phyloP scores from a whole-genome alignment of 2,797 vertebrate species.

The Crocodylus rhombifer region DNA sequence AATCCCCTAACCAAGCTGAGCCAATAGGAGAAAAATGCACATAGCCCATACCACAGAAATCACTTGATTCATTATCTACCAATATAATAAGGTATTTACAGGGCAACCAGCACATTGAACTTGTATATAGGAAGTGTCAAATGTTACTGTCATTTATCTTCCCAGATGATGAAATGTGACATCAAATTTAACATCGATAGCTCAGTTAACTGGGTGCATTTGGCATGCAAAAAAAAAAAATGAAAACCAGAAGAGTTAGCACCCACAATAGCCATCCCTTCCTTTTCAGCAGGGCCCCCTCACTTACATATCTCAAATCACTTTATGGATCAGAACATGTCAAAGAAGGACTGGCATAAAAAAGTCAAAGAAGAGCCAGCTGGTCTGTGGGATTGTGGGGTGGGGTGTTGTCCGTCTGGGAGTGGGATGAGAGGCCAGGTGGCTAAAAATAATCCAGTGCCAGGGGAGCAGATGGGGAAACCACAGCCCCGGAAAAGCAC shows the following conservation, averaged over 20 bases:
- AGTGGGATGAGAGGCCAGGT: no score
- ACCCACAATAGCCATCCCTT: not conserved
- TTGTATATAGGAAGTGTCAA: not conserved
- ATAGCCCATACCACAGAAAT: not conserved
- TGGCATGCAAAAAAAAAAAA: not conserved
- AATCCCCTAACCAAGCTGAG: not conserved
- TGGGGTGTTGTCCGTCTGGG: no score
- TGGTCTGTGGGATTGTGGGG: no score
- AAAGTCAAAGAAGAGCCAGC: not conserved
- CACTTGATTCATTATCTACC: not conserved
- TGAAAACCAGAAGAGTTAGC: accelerated
- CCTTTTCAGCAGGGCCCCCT: accelerated
- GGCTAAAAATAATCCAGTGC: no score
- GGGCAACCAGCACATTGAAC: not conserved
- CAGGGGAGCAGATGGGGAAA: no score
- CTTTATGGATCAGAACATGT: accelerated
- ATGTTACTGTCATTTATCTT: not conserved
- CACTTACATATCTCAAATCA: not conserved
- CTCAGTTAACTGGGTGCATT: not conserved
- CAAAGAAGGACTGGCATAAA: not conserved
- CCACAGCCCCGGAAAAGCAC: no score
- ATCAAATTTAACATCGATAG: conserved; percentile 7
- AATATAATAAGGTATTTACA: not conserved
- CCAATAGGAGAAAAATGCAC: not conserved
- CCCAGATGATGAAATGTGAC: not conserved